Conservation (phyloP, 2,113 vertebrate genomes). For the Rutilus rutilus region DNA sequence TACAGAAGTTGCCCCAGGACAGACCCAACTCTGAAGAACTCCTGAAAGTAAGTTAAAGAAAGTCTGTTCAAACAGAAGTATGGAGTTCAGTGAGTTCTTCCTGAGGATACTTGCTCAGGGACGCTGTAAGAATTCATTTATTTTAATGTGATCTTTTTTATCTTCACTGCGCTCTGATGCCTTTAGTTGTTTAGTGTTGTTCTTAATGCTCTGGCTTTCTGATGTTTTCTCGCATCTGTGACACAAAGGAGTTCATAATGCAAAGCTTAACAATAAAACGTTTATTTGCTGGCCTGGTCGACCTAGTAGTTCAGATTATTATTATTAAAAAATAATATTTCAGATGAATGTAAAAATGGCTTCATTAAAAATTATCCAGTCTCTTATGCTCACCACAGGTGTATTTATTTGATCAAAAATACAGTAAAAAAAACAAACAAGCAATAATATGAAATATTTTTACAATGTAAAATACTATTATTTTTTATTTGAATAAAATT, state of each 20-base stretch:
- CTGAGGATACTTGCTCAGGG: not conserved
- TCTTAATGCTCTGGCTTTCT: not conserved
- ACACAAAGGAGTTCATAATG: not conserved
- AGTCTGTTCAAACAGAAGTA: not conserved
- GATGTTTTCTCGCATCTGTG: not conserved
- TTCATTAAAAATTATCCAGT: not conserved
- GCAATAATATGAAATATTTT: no score
- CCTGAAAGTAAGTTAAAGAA: constrained; percentile 83
- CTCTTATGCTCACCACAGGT: no score
- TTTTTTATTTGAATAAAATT: no score
- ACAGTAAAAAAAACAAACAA: no score
- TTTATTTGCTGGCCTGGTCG: not conserved
- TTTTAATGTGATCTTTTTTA: constrained; percentile 9
- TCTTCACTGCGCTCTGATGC: not conserved
- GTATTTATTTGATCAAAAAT: no score
- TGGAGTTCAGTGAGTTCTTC: constrained; percentile 3
- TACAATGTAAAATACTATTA: no score
- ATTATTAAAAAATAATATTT: not conserved
- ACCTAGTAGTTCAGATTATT: not conserved
- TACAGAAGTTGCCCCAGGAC: constrained; percentile 99
- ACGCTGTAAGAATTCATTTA: not conserved
- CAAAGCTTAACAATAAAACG: not conserved
- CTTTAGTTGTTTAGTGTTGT: not conserved
- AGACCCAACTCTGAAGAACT: constrained; percentile 97
- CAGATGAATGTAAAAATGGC: not conserved